A percentile compares a stretch with the other conserved stretches of the same genome.
Conservation (phyloP, 2,113 vertebrate species). For the Hymenochirus boettgeri region DNA sequence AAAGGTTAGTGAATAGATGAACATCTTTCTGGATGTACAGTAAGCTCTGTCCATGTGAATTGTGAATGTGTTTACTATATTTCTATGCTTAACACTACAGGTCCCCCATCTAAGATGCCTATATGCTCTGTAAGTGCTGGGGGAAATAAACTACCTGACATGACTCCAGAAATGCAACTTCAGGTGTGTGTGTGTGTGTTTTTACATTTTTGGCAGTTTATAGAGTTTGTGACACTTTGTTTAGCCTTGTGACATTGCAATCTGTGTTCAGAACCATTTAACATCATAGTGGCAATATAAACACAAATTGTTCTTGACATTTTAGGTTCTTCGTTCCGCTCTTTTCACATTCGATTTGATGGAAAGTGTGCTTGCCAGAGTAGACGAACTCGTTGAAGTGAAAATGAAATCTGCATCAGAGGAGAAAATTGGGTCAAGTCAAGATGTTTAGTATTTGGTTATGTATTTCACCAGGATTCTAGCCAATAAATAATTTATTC, state of each 20-base stretch:
- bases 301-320: slow-evolving; percentile 49
- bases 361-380: slow-evolving; percentile 84
- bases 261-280: not conserved
- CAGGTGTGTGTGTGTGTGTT: slow-evolving; percentile 64
- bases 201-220: not conserved
- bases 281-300: slow-evolving; percentile 32
- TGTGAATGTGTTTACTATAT: not conserved
- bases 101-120: slow-evolving; percentile 46
- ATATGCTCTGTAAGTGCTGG: slow-evolving; percentile 61
- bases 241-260: not conserved
- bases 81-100: slow-evolving; percentile 45
- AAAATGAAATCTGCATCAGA: slow-evolving; percentile 63
- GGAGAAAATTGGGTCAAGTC: slow-evolving; percentile 57
- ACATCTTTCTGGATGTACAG: not conserved
- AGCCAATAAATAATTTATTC: slow-evolving; percentile 27
- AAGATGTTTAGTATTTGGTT: slow-evolving; percentile 37
- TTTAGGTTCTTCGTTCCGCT: slow-evolving; percentile 84
- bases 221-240: not conserved
- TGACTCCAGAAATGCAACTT: slow-evolving; percentile 77
- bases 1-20: slow-evolving; percentile 58
- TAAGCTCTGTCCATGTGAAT: too few species aligned
- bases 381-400: slow-evolving; percentile 83
- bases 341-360: slow-evolving; percentile 93
- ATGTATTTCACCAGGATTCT: slow-evolving; percentile 7
- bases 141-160: slow-evolving; percentile 65